Percentiles rank a stretch among this genome's conserved stretches.
These are phyloP conservation scores for Neosilurus mollespiculum DNA, from an alignment of 2,797 vertebrate species.

Conservation along the genomic window DNA sequence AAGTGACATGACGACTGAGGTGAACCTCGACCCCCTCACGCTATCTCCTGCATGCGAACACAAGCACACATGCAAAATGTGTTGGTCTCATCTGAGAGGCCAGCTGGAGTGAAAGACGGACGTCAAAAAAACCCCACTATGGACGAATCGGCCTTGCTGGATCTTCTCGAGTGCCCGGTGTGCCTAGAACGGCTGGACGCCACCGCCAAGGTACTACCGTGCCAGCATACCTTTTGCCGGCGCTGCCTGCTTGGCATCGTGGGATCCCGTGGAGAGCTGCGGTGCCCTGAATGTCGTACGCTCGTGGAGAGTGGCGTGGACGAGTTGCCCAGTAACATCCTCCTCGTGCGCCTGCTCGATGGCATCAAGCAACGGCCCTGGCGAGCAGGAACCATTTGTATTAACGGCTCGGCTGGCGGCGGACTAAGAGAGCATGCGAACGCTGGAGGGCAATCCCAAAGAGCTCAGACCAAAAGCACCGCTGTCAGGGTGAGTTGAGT, in stretches of 20 bases:
- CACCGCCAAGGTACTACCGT: conserved; percentile 94
- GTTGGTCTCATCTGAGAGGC: conserved; percentile 25
- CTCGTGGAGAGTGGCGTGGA: conserved; percentile 92
- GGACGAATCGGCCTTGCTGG: conserved; percentile 95
- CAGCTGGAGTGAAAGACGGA: conserved; percentile 43
- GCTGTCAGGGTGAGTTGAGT: conserved; percentile 86
- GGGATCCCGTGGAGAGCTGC: conserved; percentile 90
- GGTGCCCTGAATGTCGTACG: conserved; percentile 95
- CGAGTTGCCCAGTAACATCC: conserved; percentile 95
- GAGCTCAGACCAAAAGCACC: conserved; percentile 87
- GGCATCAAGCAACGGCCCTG: conserved; percentile 97
- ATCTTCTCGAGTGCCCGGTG: conserved; percentile 96
- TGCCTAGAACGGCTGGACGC: conserved; percentile 96
- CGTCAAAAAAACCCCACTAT: conserved; percentile 71
- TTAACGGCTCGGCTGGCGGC: conserved; percentile 71
- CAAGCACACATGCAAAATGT: conserved; percentile 6
- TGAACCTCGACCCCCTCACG: conserved; percentile 38
- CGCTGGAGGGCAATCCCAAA: conserved; percentile 80
- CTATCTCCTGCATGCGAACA: not conserved
- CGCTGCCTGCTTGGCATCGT: conserved; percentile 93
- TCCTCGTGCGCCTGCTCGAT: conserved; percentile 93
- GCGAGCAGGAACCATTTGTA: conserved; percentile 67
- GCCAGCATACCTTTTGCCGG: conserved; percentile 97
- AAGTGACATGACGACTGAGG: conserved; percentile 84
- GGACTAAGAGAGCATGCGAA: conserved; percentile 79